phyloP scores from a whole-genome alignment of 2,113 vertebrate species.

The Neodontobutis hainanensis region DNA sequence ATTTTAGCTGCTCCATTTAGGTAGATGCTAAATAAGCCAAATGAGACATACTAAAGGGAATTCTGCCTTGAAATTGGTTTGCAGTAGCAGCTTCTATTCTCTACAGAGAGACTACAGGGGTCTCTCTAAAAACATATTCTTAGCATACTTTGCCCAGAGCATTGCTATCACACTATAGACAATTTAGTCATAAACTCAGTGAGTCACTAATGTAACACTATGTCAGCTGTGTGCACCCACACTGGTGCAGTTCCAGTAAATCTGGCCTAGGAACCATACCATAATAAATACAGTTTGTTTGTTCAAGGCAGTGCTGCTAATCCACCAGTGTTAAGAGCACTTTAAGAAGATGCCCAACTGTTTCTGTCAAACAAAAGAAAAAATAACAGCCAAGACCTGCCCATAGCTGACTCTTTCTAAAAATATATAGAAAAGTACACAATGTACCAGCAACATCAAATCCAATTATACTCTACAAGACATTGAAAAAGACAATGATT shows the following conservation, averaged over 20 bases:
- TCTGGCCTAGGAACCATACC: neutral
- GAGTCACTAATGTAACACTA: neutral
- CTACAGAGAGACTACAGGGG: neutral
- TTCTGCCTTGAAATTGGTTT: neutral
- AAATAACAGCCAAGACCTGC: neutral
- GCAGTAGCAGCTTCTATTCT: neutral
- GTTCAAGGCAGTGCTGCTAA: neutral
- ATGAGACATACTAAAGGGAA: too few species aligned
- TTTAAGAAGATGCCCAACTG: neutral
- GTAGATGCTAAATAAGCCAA: too few species aligned
- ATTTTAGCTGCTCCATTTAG: too few species aligned
- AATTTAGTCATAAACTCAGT: neutral
- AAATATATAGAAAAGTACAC: too few species aligned
- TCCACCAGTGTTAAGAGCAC: neutral
- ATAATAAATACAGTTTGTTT: too few species aligned
- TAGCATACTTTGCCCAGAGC: neutral
- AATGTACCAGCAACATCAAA: too few species aligned
- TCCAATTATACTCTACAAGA: too few species aligned
- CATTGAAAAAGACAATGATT: too few species aligned
- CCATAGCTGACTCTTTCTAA: neutral
- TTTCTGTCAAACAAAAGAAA: neutral
- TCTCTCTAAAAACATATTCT: neutral
- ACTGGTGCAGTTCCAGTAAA: neutral
- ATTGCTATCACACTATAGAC: neutral
- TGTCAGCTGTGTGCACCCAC: slow-evolving; percentile 1